Evolutionary conservation across 2,888 invertebrate genomes (phyloP).

Genomic region (Baccha elongata): DNA sequence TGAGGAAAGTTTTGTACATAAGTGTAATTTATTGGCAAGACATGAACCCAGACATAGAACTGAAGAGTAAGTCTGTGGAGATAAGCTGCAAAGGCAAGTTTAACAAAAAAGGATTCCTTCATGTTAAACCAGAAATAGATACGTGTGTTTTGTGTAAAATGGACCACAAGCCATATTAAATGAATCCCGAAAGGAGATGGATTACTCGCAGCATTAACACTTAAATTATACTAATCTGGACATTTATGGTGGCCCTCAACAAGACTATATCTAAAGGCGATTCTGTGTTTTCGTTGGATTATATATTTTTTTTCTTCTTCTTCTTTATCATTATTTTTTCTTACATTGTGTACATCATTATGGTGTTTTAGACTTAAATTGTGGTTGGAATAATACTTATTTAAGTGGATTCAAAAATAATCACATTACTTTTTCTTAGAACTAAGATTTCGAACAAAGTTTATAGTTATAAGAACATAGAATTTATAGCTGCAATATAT

Average conservation of each 20-base stretch:
- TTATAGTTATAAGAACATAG: too few relatives aligned
- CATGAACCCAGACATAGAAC: conserved; percentile 20
- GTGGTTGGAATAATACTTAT: background rate
- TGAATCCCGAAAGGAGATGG: conserved; percentile 68
- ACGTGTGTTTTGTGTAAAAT: conserved; percentile 25
- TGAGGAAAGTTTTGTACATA: conserved; percentile 68
- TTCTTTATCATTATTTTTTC: background rate
- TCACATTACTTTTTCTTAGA: too few relatives aligned
- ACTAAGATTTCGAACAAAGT: too few relatives aligned
- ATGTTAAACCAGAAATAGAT: conserved; percentile 1
- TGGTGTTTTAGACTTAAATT: background rate
- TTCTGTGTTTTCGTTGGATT: conserved; percentile 3
- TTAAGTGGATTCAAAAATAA: background rate
- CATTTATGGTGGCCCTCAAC: conserved; percentile 53
- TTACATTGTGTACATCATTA: background rate
- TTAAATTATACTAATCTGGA: conserved; percentile 68
- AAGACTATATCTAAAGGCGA: conserved; percentile 14
- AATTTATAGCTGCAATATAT: too few relatives aligned
- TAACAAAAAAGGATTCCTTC: conserved; percentile 32
- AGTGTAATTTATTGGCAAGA: conserved; percentile 64
- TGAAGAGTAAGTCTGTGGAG: background rate
- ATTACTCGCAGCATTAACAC: conserved; percentile 68
- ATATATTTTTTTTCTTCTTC: background rate
- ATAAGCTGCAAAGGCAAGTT: conserved; percentile 5
- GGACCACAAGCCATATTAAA: conserved; percentile 63